These are phyloP conservation scores for Lathronympha strigana DNA, from an alignment of 2,888 invertebrate species.

Conservation along the genomic window DNA sequence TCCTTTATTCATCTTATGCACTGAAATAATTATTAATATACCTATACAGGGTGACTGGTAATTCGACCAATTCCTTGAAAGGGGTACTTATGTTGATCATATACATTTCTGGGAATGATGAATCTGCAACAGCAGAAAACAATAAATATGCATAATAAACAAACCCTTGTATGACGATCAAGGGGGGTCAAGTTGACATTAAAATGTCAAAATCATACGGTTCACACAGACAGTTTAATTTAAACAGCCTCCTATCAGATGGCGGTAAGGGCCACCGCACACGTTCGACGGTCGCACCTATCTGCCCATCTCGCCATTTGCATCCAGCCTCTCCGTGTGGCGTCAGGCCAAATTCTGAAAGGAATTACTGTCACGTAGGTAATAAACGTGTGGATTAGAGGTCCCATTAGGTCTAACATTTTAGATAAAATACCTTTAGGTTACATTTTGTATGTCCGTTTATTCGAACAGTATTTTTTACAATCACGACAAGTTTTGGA, in stretches of 20 bases:
- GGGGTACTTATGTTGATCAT: too few relatives aligned
- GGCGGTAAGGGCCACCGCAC: slow-evolving; percentile 67
- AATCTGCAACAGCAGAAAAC: too few relatives aligned
- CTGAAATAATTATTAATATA: too few relatives aligned
- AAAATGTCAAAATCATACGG: slow-evolving; percentile 27
- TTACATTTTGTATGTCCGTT: too few relatives aligned
- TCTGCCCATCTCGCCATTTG: slow-evolving; percentile 71
- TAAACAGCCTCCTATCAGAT: slow-evolving; percentile 53
- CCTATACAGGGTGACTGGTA: too few relatives aligned
- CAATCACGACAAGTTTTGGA: too few relatives aligned
- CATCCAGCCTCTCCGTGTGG: slow-evolving; percentile 62
- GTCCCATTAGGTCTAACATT: neutral
- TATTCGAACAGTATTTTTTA: too few relatives aligned
- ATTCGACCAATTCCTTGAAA: too few relatives aligned
- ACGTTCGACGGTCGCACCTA: slow-evolving; percentile 64
- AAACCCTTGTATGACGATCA: too few relatives aligned
- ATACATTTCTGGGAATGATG: too few relatives aligned
- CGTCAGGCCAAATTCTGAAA: slow-evolving; percentile 41
- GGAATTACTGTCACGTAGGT: slow-evolving; percentile 15
- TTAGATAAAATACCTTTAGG: neutral
- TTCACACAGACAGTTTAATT: slow-evolving; percentile 33
- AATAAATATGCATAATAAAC: too few relatives aligned
- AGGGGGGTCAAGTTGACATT: neutral
- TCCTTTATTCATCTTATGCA: too few relatives aligned
- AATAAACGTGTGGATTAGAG: slow-evolving; percentile 5